Evolutionary conservation across 2,888 invertebrate genomes (phyloP), one percentile per base, ranked within the genome.

Genomic region (Meta bourneti): DNA sequence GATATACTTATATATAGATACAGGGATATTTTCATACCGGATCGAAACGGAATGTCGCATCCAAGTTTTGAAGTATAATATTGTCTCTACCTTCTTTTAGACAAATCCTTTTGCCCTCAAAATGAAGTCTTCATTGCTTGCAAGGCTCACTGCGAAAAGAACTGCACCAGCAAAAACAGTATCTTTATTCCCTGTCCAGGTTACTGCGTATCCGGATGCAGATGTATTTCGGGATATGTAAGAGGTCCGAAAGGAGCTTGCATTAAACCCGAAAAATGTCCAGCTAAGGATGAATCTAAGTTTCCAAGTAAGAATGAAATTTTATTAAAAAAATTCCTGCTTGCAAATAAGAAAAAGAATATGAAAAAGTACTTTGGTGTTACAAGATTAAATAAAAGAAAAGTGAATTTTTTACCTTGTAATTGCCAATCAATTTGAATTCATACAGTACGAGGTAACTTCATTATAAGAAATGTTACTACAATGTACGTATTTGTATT

Each of bases 71-170:
- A 34, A 34, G 34, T 34, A 4, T 34, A 34, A 34, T 34, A 34
- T 34, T 34, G 34, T 34, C 34, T 34, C 34, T 4, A 34, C 1
- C 4, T 34, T 4, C 11, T 61, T 61, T 16, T 1, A 61, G 61
- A 5, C 16, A 61, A 61, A 9, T 8, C 61, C 16, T 61, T 8
- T 9, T 81, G 81, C 11, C 81, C 81, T 11, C 70, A 70, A 2
- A 51, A 49, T 11, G 82, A 82, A 72, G 51, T 19, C 19, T 51
- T 82, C 20, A 52, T 11, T 11, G 4, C 1, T 11, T 82, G 71
- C 72, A 8, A 13, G 7, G 52, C 34, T 2, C 49, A 85, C 78
- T 85, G 85, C 49, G 49, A 85, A 51, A 77, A 61, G 70, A 69
- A 77, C 11, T 85, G 85, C 70, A 49, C 13, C 0, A 61, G 48